Conservation (phyloP, 2,888 invertebrate genomes). For the Biston stratarius region DNA sequence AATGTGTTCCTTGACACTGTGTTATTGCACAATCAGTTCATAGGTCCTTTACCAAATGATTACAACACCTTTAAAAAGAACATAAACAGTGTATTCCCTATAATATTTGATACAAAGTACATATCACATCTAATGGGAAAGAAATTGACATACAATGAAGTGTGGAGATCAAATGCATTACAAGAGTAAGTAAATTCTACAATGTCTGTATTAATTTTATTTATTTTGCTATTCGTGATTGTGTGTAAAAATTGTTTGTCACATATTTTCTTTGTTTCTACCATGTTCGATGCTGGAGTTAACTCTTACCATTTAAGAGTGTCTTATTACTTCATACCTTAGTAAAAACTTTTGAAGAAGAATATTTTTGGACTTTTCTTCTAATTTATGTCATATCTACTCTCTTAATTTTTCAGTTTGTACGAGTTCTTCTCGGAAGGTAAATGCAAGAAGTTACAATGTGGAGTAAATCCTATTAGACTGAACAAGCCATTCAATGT, state of each 20-base stretch:
- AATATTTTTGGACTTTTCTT: too few species aligned
- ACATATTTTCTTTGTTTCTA: too few species aligned
- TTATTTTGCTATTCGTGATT: too few species aligned
- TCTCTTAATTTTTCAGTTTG: constrained; percentile 69
- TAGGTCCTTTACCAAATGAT: constrained; percentile 88
- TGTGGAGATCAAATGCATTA: constrained; percentile 83
- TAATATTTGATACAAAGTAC: constrained; percentile 91
- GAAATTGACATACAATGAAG: constrained; percentile 73
- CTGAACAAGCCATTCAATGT: constrained; percentile 66
- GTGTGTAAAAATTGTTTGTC: too few species aligned
- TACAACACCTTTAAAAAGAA: constrained; percentile 89
- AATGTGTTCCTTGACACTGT: constrained; percentile 90
- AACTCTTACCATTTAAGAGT: too few species aligned
- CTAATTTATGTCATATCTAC: too few species aligned
- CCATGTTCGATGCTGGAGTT: too few species aligned
- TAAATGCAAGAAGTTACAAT: constrained; percentile 68
- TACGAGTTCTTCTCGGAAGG: constrained; percentile 87
- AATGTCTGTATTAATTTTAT: too few species aligned
- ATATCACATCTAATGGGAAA: constrained; percentile 86
- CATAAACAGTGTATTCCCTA: constrained; percentile 88
- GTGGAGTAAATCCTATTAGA: constrained; percentile 64
- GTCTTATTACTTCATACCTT: too few species aligned
- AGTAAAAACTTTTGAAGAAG: too few species aligned
- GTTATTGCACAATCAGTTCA: constrained; percentile 90
- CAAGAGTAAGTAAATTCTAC: constrained; percentile 68